phyloP scores from a whole-genome alignment of 1,140 invertebrate genomes.

The Hylaeus volcanicus region DNA sequence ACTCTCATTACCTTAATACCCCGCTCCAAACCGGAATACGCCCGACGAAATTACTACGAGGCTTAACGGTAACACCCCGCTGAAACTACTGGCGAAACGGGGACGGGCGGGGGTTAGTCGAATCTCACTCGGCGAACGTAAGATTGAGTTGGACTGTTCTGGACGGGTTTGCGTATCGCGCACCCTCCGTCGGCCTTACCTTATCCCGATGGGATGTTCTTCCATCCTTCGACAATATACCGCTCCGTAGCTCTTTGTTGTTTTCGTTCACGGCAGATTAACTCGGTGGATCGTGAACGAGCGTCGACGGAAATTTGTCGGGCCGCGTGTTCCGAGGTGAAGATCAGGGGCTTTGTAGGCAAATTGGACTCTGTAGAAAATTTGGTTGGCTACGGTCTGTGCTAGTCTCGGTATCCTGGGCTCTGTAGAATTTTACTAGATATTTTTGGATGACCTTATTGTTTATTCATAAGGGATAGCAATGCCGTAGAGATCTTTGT shows the following conservation, averaged over 20 bases:
- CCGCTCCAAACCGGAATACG: conserved; percentile 17
- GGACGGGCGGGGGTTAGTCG: conserved; percentile 24
- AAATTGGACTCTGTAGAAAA: not conserved
- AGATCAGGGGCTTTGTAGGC: not conserved
- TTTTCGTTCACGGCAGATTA: conserved; percentile 8
- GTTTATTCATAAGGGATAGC: too few species aligned
- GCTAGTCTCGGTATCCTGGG: not conserved
- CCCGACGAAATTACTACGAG: conserved; percentile 50
- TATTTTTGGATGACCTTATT: too few species aligned
- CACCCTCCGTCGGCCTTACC: not conserved
- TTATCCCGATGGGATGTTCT: conserved; percentile 26
- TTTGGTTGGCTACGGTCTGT: not conserved
- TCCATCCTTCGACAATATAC: not conserved
- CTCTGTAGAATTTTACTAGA: too few species aligned
- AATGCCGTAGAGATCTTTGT: too few species aligned
- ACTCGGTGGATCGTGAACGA: not conserved
- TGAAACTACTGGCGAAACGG: conserved; percentile 35
- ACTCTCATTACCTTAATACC: conserved; percentile 63
- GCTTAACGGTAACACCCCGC: conserved; percentile 43
- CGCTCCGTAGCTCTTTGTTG: not conserved
- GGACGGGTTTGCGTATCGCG: conserved; percentile 12
- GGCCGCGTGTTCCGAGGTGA: not conserved
- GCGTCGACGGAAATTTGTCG: conserved; percentile 9
- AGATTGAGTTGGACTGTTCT: conserved; percentile 39
- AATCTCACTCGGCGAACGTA: conserved; percentile 35